Conservation (phyloP, 1,140 invertebrate genomes). For the Sogatella furcifera region DNA sequence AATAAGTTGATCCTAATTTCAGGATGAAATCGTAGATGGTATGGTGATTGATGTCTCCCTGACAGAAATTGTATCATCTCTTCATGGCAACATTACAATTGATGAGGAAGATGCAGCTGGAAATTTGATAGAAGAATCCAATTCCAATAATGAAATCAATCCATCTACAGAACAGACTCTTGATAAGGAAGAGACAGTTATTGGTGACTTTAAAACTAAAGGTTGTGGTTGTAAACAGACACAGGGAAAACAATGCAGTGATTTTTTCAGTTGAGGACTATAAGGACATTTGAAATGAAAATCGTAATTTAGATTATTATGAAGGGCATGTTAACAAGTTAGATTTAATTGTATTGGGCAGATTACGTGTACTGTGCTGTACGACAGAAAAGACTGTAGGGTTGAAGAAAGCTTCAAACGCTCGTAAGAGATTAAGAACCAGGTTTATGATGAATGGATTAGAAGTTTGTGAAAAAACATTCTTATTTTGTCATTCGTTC, state of each 20-base stretch:
- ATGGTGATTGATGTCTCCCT: no score
- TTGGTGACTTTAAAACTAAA: neutral
- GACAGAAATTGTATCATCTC: no score
- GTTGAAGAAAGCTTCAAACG: neutral
- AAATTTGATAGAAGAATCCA: no score
- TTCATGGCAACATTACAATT: no score
- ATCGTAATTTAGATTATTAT: neutral
- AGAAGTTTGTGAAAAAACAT: constrained; percentile 9
- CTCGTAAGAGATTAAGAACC: neutral
- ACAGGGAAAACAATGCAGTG: neutral
- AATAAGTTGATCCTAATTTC: no score
- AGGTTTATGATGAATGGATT: neutral
- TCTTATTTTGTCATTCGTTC: no score
- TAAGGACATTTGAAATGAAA: neutral
- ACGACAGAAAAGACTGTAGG: neutral
- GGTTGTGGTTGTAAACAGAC: neutral
- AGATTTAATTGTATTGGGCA: neutral
- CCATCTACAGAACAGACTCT: no score
- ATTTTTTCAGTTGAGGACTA: neutral
- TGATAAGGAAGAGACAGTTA: no score
- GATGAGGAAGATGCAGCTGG: no score
- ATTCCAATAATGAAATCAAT: no score
- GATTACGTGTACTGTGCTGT: neutral
- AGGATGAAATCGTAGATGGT: no score
- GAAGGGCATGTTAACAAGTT: neutral